These are phyloP conservation scores for Steinernema carpocapsae DNA, from an alignment of 2,888 invertebrate genomes.

Conservation along the genomic window DNA sequence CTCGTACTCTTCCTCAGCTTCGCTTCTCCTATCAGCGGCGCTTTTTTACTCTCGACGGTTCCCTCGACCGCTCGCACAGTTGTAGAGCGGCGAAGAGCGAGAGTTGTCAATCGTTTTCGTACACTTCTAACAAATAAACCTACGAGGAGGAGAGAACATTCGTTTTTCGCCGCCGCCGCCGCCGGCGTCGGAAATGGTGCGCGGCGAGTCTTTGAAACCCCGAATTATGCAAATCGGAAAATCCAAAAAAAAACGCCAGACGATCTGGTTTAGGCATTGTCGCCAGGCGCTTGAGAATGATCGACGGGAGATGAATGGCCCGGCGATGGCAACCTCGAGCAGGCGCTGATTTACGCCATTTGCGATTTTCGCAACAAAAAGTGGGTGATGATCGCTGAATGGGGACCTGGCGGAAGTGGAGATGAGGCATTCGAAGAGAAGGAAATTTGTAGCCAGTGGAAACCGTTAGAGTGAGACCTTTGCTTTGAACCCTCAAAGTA, in stretches of 20 bases:
- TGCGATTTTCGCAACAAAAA: not conserved
- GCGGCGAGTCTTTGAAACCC: not conserved
- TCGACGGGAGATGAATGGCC: not conserved
- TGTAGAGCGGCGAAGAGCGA: too few relatives aligned
- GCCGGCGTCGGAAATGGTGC: constrained; percentile 34
- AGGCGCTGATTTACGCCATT: too few relatives aligned
- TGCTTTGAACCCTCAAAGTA: too few relatives aligned
- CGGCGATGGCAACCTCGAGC: not conserved
- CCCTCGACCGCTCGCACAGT: too few relatives aligned
- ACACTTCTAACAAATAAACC: constrained; percentile 13
- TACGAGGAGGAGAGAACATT: not conserved
- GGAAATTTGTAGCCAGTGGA: too few relatives aligned
- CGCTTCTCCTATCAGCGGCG: constrained; percentile 19
- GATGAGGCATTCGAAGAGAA: too few relatives aligned
- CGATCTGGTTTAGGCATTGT: constrained; percentile 4
- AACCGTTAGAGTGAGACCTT: too few relatives aligned
- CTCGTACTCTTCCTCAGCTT: not conserved
- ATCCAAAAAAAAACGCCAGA: constrained; percentile 4
- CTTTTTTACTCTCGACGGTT: not conserved
- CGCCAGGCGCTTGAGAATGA: not conserved
- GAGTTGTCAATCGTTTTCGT: constrained; percentile 23
- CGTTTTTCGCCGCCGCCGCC: not conserved
- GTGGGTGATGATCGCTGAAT: constrained; percentile 1
- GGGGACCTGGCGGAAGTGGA: not conserved
- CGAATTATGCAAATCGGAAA: constrained; percentile 31